These are phyloP conservation scores for Drosophila guanche DNA, from an alignment of 1,140 invertebrate genomes.

Conservation along the genomic window DNA sequence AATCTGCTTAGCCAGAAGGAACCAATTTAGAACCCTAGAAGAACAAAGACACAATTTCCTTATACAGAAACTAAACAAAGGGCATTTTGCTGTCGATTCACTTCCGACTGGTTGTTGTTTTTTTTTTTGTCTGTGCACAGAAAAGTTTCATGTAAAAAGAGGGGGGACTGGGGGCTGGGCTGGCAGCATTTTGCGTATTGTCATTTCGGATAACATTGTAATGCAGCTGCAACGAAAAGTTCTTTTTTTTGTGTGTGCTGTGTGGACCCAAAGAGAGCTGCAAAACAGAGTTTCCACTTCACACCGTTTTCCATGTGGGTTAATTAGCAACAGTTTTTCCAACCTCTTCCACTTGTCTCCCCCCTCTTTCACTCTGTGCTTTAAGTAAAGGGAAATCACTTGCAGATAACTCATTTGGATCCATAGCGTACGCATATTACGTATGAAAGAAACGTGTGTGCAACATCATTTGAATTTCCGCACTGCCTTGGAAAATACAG, in stretches of 20 bases:
- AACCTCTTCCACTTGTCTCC: not conserved
- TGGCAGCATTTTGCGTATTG: slow-evolving; percentile 56
- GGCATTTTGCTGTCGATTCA: too few relatives aligned
- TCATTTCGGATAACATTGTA: slow-evolving; percentile 58
- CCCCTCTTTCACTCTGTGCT: too few relatives aligned
- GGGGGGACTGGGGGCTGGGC: not conserved
- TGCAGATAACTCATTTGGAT: slow-evolving; percentile 35
- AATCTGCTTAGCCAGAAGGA: too few relatives aligned
- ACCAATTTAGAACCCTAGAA: too few relatives aligned
- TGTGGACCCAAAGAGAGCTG: slow-evolving; percentile 4
- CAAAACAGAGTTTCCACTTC: slow-evolving; percentile 32
- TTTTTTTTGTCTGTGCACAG: not conserved
- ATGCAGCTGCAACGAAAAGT: slow-evolving; percentile 38
- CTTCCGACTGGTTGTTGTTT: too few relatives aligned
- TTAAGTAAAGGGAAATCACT: slow-evolving; percentile 34
- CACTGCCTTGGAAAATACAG: slow-evolving; percentile 48
- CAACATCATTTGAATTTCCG: slow-evolving; percentile 12
- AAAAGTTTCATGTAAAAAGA: slow-evolving; percentile 23
- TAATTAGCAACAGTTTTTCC: slow-evolving; percentile 56
- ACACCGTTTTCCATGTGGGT: slow-evolving; percentile 35
- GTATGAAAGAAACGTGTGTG: too few relatives aligned
- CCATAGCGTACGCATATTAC: slow-evolving; percentile 9
- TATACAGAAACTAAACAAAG: too few relatives aligned
- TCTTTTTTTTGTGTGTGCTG: slow-evolving; percentile 3
- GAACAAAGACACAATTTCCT: too few relatives aligned